Conservation (phyloP, 2,888 invertebrate genomes). For the Coronaproctus castanopsis region DNA sequence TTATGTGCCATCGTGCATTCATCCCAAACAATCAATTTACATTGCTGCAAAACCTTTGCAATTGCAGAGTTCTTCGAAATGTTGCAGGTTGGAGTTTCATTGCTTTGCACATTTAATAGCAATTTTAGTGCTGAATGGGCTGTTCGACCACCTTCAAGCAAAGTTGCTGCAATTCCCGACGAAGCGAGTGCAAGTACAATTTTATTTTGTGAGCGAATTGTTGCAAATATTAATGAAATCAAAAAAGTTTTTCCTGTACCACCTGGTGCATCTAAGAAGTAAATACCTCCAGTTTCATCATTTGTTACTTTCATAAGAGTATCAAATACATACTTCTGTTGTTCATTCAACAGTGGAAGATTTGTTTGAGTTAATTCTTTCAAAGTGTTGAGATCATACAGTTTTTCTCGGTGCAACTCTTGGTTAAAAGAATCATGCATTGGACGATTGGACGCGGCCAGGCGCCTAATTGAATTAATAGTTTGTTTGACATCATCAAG, state of each 20-base stretch:
- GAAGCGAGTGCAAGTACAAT: background rate
- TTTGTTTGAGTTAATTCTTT: no score
- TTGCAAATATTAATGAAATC: background rate
- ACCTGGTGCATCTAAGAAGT: background rate
- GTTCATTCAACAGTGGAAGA: no score
- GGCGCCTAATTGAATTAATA: no score
- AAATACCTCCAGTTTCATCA: no score
- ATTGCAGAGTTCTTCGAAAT: background rate
- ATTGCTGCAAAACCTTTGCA: slow-evolving; percentile 14
- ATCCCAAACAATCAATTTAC: slow-evolving; percentile 20
- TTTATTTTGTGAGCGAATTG: background rate
- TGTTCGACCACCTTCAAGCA: background rate
- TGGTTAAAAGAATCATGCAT: no score
- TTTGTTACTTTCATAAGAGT: no score
- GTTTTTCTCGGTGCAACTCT: no score
- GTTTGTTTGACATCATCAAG: no score
- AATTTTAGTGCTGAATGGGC: background rate
- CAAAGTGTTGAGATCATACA: no score
- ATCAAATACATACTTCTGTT: no score
- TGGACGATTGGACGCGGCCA: no score
- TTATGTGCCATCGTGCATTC: slow-evolving; percentile 21
- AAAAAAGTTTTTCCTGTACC: background rate
- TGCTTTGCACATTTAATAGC: background rate
- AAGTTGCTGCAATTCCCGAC: background rate
- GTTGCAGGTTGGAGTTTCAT: background rate